phyloP scores from a whole-genome alignment of 2,888 invertebrate genomes.

The Chrysolina americana region DNA sequence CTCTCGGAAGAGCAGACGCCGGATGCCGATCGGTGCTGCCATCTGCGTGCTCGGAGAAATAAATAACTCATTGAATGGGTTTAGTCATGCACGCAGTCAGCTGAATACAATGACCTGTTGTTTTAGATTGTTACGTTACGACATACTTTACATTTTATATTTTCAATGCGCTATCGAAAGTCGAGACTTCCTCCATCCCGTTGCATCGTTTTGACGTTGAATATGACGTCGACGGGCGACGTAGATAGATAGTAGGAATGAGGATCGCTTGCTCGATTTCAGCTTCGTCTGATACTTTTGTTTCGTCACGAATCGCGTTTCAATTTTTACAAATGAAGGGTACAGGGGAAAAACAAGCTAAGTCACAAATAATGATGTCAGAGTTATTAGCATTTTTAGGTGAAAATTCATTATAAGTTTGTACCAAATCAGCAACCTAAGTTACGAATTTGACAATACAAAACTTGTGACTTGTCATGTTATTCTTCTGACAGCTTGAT shows the following conservation, averaged over 20 bases:
- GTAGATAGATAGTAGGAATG: background rate
- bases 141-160: conserved; percentile 42
- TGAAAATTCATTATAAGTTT: no score
- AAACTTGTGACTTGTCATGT: no score
- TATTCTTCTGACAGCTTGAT: no score
- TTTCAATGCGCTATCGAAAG: conserved; percentile 16
- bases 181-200: conserved; percentile 20
- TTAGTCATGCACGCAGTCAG: conserved; percentile 49
- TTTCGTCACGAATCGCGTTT: background rate
- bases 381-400: no score
- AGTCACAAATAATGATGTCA: no score
- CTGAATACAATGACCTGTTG: conserved; percentile 49
- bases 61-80: conserved; percentile 43
- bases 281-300: background rate
- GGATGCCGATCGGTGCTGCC: conserved; percentile 44
- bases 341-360: no score
- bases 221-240: conserved; percentile 12
- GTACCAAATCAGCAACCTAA: no score
- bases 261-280: conserved; percentile 6
- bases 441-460: no score
- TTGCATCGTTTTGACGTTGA: conserved; percentile 17
- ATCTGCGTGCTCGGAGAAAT: conserved; percentile 44
- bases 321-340: background rate
- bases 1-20: conserved; percentile 23
- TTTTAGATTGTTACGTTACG: conserved; percentile 50